Percentiles rank a stretch among this genome's conserved stretches.
These are phyloP conservation scores for Formicarius rufipectus DNA, from an alignment of 2,113 vertebrate species.

Conservation along the genomic window DNA sequence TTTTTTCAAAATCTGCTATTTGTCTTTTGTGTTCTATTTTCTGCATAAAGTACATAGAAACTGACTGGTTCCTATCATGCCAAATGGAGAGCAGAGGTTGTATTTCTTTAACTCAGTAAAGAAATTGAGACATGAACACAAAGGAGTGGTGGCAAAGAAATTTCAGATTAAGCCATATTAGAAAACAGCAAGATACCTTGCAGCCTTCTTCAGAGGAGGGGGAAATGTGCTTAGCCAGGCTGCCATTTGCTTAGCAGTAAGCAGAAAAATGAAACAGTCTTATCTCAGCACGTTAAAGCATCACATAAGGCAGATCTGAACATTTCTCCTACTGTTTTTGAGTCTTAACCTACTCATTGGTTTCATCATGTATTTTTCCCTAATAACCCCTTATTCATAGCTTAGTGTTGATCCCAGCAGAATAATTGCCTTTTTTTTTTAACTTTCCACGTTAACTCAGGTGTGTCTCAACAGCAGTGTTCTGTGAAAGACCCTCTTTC, in stretches of 20 bases:
- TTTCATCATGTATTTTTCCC: not conserved
- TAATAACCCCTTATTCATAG: not conserved
- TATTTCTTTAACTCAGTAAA: not conserved
- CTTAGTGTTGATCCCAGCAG: not conserved
- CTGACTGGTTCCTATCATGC: not conserved
- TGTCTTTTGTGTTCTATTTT: not conserved
- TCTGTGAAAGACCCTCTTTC: not conserved
- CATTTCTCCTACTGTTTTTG: not conserved
- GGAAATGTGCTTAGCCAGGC: not conserved
- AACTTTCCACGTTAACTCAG: not conserved
- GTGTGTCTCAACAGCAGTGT: not conserved
- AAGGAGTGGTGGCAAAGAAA: not conserved
- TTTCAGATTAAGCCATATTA: not conserved
- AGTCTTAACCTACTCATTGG: not conserved
- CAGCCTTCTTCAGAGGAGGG: not conserved
- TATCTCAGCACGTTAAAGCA: not conserved
- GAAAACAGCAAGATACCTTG: not conserved
- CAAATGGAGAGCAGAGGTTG: not conserved
- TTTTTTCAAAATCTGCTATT: not conserved
- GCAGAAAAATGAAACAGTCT: not conserved
- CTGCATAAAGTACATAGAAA: not conserved
- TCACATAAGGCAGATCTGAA: not conserved
- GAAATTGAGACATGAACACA: not conserved
- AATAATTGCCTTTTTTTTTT: not conserved
- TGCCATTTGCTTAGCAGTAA: not conserved